Base-by-base conservation (phyloP, 2,113 vertebrate species). In the Myanophis thanlyinensis region DNA sequence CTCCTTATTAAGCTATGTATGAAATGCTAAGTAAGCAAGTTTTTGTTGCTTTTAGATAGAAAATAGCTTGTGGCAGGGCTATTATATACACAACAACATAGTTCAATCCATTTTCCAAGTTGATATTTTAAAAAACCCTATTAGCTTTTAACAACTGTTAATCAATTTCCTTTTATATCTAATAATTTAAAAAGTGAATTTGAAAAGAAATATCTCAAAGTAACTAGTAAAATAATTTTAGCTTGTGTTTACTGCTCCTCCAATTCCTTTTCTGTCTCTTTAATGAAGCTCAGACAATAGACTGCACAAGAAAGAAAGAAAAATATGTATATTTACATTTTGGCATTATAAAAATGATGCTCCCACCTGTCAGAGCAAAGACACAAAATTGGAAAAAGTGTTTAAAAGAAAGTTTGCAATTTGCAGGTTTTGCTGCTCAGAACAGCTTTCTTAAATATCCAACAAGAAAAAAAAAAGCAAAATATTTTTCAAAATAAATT, bases 71-170 rank as follows among this genome's bases (percentile, higher is more conserved):
- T 44, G 67, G 46, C 3, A 0, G 59, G 2, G 85, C 91, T 35
- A 35, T 67, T 91, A 90, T 93, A 93, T 53, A 93, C 91, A 89
- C 89, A 93, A 52, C 92, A 93, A 56, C 10, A 94, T 87, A 62
- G 86, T 91, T 91, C 92, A 88, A 49, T 51, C 94, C n/a, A 92
- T 87, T 40, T 89, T 89, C 93, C 89, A 85, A 92, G 56, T 94
- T 73, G 93, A 6, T 96, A 95, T 92, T 95, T 85, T 91, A 94
- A 46, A 92, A 59, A n/a, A 0, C 11, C n/a, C n/a, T 40, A 85
- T 94, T 92, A 93, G 89, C 90, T 85, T 97, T 86, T 56, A 18
- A 89, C 5, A 84, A 90, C 92, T 67, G 20, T 90, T 94, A 93
- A 94, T 59, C 94, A 27, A 89, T 86, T 85, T 90, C 85, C 46